phyloP scores from a whole-genome alignment of 1,140 invertebrate genomes.

The Orchesella cincta region DNA sequence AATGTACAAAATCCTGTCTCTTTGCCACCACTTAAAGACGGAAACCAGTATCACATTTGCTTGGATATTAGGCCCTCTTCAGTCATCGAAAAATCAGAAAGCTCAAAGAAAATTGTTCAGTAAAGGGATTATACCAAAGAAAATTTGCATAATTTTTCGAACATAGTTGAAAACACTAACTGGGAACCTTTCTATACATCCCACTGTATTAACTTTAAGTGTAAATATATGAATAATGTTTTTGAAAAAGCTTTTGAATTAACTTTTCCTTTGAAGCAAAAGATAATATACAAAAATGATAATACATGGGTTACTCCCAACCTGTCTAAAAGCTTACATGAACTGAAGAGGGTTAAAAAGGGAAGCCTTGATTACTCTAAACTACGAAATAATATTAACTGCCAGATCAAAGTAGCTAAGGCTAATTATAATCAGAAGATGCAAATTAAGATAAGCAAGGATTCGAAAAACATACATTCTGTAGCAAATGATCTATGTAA shows the following conservation, averaged over 20 bases:
- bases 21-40: not conserved
- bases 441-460: not conserved
- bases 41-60: not conserved
- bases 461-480: not conserved
- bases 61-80: not conserved
- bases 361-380: not conserved
- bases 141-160: not conserved
- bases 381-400: not conserved
- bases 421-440: not conserved
- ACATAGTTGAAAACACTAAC: not conserved
- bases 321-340: not conserved
- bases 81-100: not conserved
- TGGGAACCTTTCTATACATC: not conserved
- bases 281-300: not conserved
- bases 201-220: not conserved
- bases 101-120: not conserved
- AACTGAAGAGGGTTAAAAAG: not conserved
- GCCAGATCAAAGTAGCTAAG: not conserved
- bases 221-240: not conserved
- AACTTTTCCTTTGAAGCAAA: not conserved
- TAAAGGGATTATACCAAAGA: not conserved
- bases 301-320: not conserved
- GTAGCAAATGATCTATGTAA: not conserved
- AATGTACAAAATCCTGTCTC: not conserved
- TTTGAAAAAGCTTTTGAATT: not conserved